These are phyloP conservation scores for Epinephelus lanceolatus DNA, from an alignment of 2,113 vertebrate genomes.

Conservation along the genomic window DNA sequence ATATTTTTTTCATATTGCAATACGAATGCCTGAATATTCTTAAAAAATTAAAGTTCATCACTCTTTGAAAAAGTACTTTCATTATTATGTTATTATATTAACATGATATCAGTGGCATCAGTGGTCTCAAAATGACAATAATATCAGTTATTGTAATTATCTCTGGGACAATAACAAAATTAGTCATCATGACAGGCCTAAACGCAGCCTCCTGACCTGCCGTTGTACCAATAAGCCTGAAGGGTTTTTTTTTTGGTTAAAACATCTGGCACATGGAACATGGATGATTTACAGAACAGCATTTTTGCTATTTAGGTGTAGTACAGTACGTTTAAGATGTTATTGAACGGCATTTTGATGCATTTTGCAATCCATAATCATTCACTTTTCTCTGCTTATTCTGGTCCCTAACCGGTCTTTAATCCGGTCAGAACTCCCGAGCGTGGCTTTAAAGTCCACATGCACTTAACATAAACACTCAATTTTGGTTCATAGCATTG, in stretches of 20 bases:
- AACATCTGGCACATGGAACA: conserved; percentile 25
- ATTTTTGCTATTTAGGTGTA: conserved; percentile 15
- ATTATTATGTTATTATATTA: too few species aligned
- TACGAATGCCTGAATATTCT: too few species aligned
- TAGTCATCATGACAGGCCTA: too few species aligned
- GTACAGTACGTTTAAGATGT: background rate
- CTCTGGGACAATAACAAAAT: too few species aligned
- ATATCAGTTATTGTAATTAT: too few species aligned
- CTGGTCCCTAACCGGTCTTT: conserved; percentile 53
- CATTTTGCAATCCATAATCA: conserved; percentile 39
- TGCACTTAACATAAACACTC: conserved; percentile 65
- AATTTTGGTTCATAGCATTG: conserved; percentile 69
- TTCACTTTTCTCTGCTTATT: conserved; percentile 40
- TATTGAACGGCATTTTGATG: conserved; percentile 31
- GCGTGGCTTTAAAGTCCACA: conserved; percentile 54
- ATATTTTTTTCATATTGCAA: too few species aligned
- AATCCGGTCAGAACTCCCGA: conserved; percentile 40
- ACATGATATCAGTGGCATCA: too few species aligned
- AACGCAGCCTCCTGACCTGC: background rate
- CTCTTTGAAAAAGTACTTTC: too few species aligned
- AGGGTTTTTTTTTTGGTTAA: background rate
- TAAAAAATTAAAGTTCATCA: too few species aligned
- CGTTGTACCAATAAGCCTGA: background rate
- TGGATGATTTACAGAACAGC: conserved; percentile 32
- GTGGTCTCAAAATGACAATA: too few species aligned